phyloP scores from a whole-genome alignment of 1,140 invertebrate species.

The Agrilus planipennis region DNA sequence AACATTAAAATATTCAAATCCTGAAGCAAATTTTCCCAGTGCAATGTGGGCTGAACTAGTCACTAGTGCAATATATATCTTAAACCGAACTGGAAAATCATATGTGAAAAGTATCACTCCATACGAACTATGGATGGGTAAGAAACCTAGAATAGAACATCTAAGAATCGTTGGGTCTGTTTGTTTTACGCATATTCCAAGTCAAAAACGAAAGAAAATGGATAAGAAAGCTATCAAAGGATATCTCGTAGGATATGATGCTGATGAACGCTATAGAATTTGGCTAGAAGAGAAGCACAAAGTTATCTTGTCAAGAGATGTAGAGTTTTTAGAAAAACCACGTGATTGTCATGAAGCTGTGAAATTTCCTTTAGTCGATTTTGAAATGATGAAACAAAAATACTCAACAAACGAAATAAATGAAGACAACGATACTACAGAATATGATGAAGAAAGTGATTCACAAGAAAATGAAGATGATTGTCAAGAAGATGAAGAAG shows the following conservation, averaged over 20 bases:
- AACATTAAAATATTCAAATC: constrained; percentile 28
- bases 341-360: no score
- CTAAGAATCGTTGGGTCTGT: neutral
- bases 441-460: no score
- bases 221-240: neutral
- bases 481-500: no score
- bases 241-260: neutral
- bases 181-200: neutral
- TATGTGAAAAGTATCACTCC: constrained; percentile 17
- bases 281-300: neutral
- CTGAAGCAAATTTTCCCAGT: constrained; percentile 13
- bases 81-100: constrained; percentile 25
- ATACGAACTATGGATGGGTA: constrained; percentile 21
- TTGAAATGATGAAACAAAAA: no score
- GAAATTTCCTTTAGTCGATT: no score
- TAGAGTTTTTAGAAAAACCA: no score
- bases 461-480: no score
- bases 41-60: constrained; percentile 25
- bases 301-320: no score
- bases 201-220: neutral
- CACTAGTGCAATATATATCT: constrained; percentile 19
- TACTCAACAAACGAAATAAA: no score
- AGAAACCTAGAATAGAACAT: constrained; percentile 10
- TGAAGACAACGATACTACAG: no score
- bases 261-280: neutral